A percentile compares a stretch with the other conserved stretches of the same genome.
Evolutionary conservation across 2,113 vertebrate species (phyloP).

Genomic region (Chaetops frenatus): DNA sequence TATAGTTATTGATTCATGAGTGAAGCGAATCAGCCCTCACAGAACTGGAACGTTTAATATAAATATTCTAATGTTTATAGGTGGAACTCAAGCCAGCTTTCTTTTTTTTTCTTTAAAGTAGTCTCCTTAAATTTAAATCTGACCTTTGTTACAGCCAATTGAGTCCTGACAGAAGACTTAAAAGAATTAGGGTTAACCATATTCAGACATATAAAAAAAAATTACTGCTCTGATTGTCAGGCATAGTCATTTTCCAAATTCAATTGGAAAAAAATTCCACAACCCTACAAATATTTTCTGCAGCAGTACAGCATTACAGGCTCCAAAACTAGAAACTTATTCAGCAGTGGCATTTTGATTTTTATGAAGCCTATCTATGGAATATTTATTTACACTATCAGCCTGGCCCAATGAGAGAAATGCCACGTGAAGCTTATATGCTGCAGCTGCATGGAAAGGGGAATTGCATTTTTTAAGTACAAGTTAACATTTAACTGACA

Average conservation of each 20-base stretch:
- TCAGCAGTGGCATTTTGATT: background rate
- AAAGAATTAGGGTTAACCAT: background rate
- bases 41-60: background rate
- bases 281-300: background rate
- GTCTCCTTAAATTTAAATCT: background rate
- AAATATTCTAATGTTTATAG: background rate
- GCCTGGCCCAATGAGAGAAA: background rate
- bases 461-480: background rate
- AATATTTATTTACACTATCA: background rate
- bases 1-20: background rate
- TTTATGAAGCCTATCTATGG: background rate
- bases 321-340: background rate
- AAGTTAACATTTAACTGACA: background rate
- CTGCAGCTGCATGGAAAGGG: background rate
- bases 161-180: background rate
- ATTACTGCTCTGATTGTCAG: background rate
- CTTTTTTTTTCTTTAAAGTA: background rate
- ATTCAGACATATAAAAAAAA: background rate
- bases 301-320: background rate
- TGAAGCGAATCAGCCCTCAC: background rate
- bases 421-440: background rate
- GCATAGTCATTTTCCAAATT: background rate
- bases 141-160: background rate
- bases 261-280: background rate
- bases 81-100: background rate